phyloP scores from a whole-genome alignment of 2,888 invertebrate species.

The Campoplex capitator region DNA sequence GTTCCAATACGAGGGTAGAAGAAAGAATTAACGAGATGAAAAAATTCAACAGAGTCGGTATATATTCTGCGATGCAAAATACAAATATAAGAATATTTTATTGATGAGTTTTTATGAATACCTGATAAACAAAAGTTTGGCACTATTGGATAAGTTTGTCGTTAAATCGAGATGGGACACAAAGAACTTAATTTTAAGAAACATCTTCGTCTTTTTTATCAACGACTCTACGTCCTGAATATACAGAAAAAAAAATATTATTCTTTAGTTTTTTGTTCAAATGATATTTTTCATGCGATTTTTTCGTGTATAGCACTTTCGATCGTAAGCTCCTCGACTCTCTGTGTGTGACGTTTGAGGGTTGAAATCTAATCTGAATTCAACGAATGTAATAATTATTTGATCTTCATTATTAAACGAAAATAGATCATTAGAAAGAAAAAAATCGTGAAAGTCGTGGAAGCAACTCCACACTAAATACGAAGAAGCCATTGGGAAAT shows the following conservation, averaged over 20 bases:
- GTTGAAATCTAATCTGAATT: too few species aligned
- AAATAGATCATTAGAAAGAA: too few species aligned
- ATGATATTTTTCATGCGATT: not conserved
- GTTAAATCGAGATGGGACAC: not conserved
- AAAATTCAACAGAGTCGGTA: not conserved
- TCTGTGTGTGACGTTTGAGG: too few species aligned
- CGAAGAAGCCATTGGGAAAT: not conserved
- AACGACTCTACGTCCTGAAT: not conserved
- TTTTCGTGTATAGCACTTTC: not conserved
- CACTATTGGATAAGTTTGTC: not conserved
- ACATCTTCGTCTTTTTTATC: not conserved
- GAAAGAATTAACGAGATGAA: not conserved
- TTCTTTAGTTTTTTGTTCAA: not conserved
- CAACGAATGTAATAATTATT: not conserved
- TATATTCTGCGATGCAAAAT: not conserved
- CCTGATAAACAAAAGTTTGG: not conserved
- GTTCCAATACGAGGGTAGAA: too few species aligned
- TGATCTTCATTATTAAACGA: not conserved
- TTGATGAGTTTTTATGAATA: not conserved
- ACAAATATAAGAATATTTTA: not conserved
- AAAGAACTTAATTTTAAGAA: not conserved
- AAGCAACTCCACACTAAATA: not conserved
- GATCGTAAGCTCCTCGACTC: too few species aligned
- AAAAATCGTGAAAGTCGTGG: too few species aligned
- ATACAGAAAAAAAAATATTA: not conserved